phyloP scores from a whole-genome alignment of 2,797 vertebrate species.

The Pteronotus mesoamericanus region DNA sequence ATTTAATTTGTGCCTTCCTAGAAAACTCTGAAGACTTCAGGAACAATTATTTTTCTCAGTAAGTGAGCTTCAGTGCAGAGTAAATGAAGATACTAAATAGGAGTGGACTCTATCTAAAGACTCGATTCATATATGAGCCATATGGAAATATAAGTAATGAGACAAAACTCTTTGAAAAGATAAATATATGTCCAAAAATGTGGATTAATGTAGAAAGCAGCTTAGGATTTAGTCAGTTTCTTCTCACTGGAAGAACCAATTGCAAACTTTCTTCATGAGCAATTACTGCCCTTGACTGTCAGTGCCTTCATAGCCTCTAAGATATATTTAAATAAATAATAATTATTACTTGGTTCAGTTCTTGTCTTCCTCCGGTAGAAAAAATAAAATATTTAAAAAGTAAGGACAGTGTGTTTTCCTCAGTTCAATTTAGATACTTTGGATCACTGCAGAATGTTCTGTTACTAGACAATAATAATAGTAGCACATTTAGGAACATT shows the following conservation, averaged over 20 bases:
- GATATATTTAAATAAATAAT: not conserved
- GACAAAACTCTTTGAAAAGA: not conserved
- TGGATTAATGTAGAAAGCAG: not conserved
- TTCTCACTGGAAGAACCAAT: not conserved
- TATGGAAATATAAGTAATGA: not conserved
- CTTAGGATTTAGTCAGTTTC: not conserved
- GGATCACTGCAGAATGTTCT: not conserved
- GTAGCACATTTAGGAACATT: constrained; percentile 13
- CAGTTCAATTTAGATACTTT: not conserved
- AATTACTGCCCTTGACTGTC: not conserved
- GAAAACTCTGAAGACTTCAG: not conserved
- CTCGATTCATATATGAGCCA: not conserved
- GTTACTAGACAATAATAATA: not conserved
- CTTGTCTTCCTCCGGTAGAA: not conserved
- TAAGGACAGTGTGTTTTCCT: not conserved
- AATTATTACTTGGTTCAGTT: not conserved
- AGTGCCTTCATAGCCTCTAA: not conserved
- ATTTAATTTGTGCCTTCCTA: not conserved
- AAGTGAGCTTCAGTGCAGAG: not conserved
- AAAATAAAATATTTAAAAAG: not conserved
- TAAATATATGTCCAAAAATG: not conserved
- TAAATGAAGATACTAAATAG: not conserved
- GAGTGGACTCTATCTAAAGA: not conserved
- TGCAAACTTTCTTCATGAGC: not conserved
- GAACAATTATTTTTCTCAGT: not conserved